Evolutionary conservation across 1,140 invertebrate genomes (phyloP), one percentile per base, ranked within the genome.

Genomic region (Papilio xuthus): DNA sequence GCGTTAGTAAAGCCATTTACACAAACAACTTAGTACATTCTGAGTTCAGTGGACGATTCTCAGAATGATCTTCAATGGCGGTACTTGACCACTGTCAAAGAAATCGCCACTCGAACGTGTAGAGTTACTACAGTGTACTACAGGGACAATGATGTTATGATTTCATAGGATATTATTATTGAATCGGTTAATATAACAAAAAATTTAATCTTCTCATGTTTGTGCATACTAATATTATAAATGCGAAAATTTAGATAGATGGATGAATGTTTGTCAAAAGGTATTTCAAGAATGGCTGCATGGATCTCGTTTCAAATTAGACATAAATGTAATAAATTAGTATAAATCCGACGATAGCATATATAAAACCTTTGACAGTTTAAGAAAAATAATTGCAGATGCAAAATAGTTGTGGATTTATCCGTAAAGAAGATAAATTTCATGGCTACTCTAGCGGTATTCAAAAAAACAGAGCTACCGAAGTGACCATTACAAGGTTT

Each of bases 101-200:
- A 67, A 67, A 67, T 67, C 63, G 63, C 63, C 63, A 67, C 63
- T 67, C 63, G 63, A 67, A 67, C 26, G 23, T 20, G 23, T 67
- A 28, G 8, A 67, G 63, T 67, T 67, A 67, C 63, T 18, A 28
- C 63, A 28, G 63, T 6, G 13, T 32, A n/a, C 50, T 53, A 53
- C 18, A 4, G 50, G n/a, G 18, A 18, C 50, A n/a, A 53, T 53
- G 18, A 53, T 7, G 6, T 53, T 53, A n/a, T 53, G 18, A 6
- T 18, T n/a, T 53, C n/a, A 7, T 6, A 3, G 47, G 18, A 50
- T n/a, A 50, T 2, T 47, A 47, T 47, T 47, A 47, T 47, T 13
- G 12, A 1, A 1, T 47, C 12, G 12, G 3, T 13, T 15, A 4
- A 0, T 15, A 47, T 15, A 32, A 1, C 44, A 10, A 50, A 50